These are phyloP conservation scores for Leucoraja erinaceus DNA, from an alignment of 2,113 vertebrate genomes.

Conservation along the genomic window DNA sequence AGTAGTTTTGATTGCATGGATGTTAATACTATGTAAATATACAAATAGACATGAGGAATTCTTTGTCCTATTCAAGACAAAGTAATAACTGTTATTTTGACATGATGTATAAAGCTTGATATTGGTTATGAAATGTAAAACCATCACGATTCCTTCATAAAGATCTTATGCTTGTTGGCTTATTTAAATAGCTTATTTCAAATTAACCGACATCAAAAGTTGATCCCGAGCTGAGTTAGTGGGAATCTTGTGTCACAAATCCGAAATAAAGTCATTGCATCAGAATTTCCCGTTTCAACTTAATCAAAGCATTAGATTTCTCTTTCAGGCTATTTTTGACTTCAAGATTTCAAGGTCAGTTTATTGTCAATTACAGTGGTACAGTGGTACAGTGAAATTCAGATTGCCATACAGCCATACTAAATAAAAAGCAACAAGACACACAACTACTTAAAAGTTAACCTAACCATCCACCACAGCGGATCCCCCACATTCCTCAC, in stretches of 20 bases:
- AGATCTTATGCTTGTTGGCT: neutral
- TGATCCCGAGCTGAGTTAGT: neutral
- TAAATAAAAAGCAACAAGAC: no score
- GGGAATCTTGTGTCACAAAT: neutral
- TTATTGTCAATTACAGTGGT: no score
- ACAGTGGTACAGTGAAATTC: no score
- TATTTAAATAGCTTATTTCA: neutral
- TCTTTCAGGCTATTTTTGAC: neutral
- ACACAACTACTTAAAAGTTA: no score
- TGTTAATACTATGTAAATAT: neutral
- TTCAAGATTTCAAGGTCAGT: no score
- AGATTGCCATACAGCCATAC: no score
- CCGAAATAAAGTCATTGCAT: neutral
- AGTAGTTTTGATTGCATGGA: neutral
- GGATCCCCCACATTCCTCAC: no score
- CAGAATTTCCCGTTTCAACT: neutral
- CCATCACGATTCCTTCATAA: neutral
- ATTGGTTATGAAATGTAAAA: neutral
- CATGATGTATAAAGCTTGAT: neutral
- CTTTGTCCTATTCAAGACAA: neutral
- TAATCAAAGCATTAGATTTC: neutral
- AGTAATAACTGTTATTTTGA: neutral
- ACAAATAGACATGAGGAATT: neutral
- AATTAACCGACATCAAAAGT: neutral
- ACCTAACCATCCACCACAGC: no score